These are phyloP conservation scores for Ophonus ardosiacus DNA, from an alignment of 2,888 invertebrate genomes.

Conservation along the genomic window DNA sequence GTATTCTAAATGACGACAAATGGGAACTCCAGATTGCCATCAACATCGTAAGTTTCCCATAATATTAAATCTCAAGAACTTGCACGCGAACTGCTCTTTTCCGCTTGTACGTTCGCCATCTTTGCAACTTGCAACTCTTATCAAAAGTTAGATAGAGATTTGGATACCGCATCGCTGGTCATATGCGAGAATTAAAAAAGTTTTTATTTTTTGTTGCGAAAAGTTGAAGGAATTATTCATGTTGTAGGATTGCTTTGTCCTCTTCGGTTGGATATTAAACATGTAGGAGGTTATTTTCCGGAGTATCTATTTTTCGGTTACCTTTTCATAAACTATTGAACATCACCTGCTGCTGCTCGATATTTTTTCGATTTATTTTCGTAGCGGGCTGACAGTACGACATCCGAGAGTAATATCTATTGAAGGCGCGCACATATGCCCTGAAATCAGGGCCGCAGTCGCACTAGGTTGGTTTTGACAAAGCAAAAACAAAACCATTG, in stretches of 20 bases:
- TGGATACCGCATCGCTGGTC: background rate
- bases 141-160: constrained; percentile 1
- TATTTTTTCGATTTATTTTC: constrained; percentile 46
- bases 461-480: background rate
- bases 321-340: constrained; percentile 29
- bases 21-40: constrained; percentile 85
- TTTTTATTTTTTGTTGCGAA: constrained; percentile 21
- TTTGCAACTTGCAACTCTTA: no score
- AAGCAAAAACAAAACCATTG: background rate
- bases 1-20: constrained; percentile 86
- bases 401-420: constrained; percentile 36
- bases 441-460: constrained; percentile 3
- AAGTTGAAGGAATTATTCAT: constrained; percentile 10
- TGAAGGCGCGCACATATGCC: constrained; percentile 13
- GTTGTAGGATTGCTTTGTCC: background rate
- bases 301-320: constrained; percentile 19
- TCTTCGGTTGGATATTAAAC: background rate
- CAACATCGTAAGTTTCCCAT: constrained; percentile 72
- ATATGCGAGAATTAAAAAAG: constrained; percentile 9
- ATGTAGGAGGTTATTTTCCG: background rate
- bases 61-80: constrained; percentile 58
- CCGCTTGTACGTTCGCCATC: background rate
- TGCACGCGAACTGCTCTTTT: background rate
- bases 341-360: constrained; percentile 20
- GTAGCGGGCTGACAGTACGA: constrained; percentile 17